A percentile compares a stretch with the other conserved stretches of the same genome.
These are phyloP conservation scores for Drosophila cardini DNA, from an alignment of 1,140 invertebrate genomes.

Conservation along the genomic window DNA sequence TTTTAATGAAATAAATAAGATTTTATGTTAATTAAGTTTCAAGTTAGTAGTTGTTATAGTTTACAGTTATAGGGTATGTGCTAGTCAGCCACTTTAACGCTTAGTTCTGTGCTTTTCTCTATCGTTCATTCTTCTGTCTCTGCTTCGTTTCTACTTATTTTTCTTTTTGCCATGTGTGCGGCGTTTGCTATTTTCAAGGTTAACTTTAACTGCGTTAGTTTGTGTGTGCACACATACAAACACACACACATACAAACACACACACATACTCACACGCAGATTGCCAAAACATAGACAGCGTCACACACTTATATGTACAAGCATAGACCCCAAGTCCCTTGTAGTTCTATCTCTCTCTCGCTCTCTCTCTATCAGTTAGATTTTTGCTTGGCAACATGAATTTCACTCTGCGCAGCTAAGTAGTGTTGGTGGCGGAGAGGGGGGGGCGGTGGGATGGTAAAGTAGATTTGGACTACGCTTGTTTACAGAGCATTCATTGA, in stretches of 20 bases:
- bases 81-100: neutral
- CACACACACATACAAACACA: slow-evolving; percentile 5
- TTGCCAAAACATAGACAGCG: neutral
- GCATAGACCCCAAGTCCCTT: slow-evolving; percentile 15
- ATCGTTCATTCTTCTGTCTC: neutral
- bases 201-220: slow-evolving; percentile 72
- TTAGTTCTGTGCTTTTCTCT: slow-evolving; percentile 23
- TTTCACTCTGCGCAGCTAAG: slow-evolving; percentile 30
- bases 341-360: slow-evolving; percentile 22
- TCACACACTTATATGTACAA: slow-evolving; percentile 4
- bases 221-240: slow-evolving; percentile 32
- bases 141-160: slow-evolving; percentile 22
- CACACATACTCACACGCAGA: slow-evolving; percentile 11
- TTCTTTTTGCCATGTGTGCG: slow-evolving; percentile 52
- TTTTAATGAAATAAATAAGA: no score
- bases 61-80: slow-evolving; percentile 10
- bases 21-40: no score
- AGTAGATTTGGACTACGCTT: neutral
- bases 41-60: no score
- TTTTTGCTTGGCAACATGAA: slow-evolving; percentile 41
- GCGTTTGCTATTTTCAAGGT: slow-evolving; percentile 80
- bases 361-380: slow-evolving; percentile 29
- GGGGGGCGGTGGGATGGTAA: neutral
- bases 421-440: neutral
- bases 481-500: slow-evolving; percentile 41